A percentile compares a stretch with the other conserved stretches of the same genome.
These are phyloP conservation scores for Spodoptera littoralis DNA, from an alignment of 2,888 invertebrate genomes.

Conservation along the genomic window DNA sequence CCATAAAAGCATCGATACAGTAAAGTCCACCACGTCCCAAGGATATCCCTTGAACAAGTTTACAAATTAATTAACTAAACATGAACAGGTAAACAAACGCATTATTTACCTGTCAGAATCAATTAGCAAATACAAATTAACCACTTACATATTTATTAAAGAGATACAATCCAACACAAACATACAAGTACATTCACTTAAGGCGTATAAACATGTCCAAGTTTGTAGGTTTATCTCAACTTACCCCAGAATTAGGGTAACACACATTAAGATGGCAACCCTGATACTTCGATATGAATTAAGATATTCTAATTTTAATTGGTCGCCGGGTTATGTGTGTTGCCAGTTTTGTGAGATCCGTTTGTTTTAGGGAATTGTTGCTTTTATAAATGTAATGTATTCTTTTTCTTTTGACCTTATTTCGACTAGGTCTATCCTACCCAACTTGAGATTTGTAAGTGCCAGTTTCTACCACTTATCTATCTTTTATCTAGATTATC, in stretches of 20 bases:
- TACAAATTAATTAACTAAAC: too few relatives aligned
- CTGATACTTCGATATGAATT: slow-evolving; percentile 91
- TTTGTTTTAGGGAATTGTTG: slow-evolving; percentile 51
- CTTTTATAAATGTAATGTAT: slow-evolving; percentile 6
- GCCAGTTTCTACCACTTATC: too few relatives aligned
- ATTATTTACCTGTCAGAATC: too few relatives aligned
- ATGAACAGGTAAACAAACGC: too few relatives aligned
- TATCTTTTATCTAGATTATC: too few relatives aligned
- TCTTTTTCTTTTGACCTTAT: too few relatives aligned
- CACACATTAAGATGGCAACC: slow-evolving; percentile 88
- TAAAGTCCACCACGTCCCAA: too few relatives aligned
- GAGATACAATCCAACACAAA: slow-evolving; percentile 39
- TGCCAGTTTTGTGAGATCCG: slow-evolving; percentile 52
- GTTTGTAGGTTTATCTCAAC: slow-evolving; percentile 78
- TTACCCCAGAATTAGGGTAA: slow-evolving; percentile 87
- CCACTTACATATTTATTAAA: slow-evolving; percentile 28
- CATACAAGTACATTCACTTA: slow-evolving; percentile 76
- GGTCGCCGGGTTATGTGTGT: slow-evolving; percentile 64
- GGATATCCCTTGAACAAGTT: too few relatives aligned
- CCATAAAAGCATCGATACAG: too few relatives aligned
- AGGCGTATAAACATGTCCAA: slow-evolving; percentile 84
- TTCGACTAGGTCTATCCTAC: too few relatives aligned
- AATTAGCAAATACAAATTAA: slow-evolving; percentile 15
- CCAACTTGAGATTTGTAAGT: too few relatives aligned
- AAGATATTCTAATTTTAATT: slow-evolving; percentile 92